phyloP scores from a whole-genome alignment of 2,113 vertebrate genomes.

The Oreochromis niloticus region DNA sequence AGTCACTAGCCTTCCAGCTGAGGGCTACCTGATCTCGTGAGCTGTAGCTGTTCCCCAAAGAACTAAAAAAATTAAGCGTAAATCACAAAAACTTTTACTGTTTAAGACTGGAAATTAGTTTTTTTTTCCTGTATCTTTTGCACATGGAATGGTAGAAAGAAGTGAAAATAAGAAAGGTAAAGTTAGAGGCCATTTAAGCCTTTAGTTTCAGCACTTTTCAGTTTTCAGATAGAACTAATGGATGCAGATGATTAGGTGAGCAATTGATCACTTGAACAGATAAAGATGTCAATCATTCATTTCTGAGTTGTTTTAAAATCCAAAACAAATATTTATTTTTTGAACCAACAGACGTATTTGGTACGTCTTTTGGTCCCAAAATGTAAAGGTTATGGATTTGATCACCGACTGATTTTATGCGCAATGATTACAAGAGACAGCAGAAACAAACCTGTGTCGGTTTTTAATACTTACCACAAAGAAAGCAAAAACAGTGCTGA shows the following conservation, averaged over 20 bases:
- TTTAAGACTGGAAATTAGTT: no score
- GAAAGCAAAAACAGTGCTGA: background rate
- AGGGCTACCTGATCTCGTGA: background rate
- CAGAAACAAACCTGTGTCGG: background rate
- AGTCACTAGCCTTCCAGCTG: background rate
- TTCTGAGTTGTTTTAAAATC: background rate
- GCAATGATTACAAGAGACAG: background rate
- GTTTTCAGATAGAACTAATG: background rate
- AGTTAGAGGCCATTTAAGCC: background rate
- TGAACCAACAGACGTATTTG: background rate
- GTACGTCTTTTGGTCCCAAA: background rate
- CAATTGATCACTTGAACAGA: background rate
- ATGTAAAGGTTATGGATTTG: background rate
- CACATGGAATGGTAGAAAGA: background rate
- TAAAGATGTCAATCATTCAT: background rate
- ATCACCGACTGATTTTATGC: background rate
- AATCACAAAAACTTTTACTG: background rate
- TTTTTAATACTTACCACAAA: background rate
- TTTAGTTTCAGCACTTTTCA: background rate
- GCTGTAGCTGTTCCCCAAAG: background rate
- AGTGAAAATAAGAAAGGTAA: conserved; percentile 19
- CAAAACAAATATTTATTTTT: background rate
- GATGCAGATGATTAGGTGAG: background rate
- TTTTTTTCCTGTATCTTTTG: fast-evolving
- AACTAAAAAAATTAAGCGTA: background rate